Base-by-base conservation (phyloP, 2,888 invertebrate species). In the Pimpla rufipes region DNA sequence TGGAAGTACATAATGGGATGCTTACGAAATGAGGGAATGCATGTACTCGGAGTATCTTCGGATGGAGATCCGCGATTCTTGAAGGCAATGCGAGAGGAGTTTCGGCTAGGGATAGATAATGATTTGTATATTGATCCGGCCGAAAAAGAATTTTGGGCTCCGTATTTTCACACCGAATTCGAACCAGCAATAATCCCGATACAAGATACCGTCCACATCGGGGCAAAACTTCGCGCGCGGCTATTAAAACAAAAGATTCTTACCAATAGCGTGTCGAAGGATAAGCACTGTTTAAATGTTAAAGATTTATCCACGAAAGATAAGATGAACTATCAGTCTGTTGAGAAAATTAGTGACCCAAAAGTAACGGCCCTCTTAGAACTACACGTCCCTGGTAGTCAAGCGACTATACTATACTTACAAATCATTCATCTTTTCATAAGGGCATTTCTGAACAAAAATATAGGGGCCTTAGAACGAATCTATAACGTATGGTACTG, bases 171-270 rank as follows among this genome's bases (percentile, higher is more conserved):
- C 37, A 70, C 79, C 37, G 42, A 78, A 10, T 66, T 83, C 7
- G 50, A 85, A 64, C 71, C 59, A 18, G 70, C 81, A 23, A 37
- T 70, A 47, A 71, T 85, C 45, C 21, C 67, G 6, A 73, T 85
- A 40, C 85, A 88, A 86, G 88, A 89, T 81, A 86, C 85, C 7
- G 84, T 89, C 37, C 89, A 89, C 78, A 85, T 88, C 47, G 87
- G 85, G 13, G 87, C 88, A 16, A 89, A 89, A 81, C 37, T 89
- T 23, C 85, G 86, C 81, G 84, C 76, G 16, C 77, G 87, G 21
- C 42, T 89, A 35, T 29, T 29, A 29, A 29, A 29, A 3, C 29
- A 3, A 29, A 29, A 29, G 29, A 29, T 29, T 2, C 29, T 29
- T 29, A 29, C 29, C 29, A 29, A 29, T 5, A 29, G 29, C 29